Percentiles rank a stretch among this genome's conserved stretches.
These are phyloP conservation scores for Apodemia mormo DNA, from an alignment of 2,888 invertebrate genomes.

Conservation along the genomic window DNA sequence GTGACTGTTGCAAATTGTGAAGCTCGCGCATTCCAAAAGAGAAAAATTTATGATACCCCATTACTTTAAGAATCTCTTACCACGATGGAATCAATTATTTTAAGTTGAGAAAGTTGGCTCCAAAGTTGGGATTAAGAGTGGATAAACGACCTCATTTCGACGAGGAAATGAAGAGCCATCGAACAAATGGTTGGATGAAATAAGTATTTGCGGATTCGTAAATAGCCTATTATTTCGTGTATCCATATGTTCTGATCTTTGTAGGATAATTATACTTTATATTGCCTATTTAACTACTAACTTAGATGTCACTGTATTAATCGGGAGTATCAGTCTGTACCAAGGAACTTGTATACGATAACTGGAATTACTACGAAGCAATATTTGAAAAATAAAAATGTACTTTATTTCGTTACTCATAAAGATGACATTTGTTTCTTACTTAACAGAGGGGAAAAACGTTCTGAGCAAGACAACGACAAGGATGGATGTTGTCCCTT, in stretches of 20 bases:
- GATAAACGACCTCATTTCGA: constrained; percentile 62
- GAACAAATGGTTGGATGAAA: constrained; percentile 58
- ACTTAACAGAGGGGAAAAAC: no score
- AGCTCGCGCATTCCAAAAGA: background rate
- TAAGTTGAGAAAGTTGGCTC: constrained; percentile 27
- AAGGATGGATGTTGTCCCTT: no score
- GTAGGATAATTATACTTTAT: background rate
- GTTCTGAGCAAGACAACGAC: no score
- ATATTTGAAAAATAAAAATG: no score
- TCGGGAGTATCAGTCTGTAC: no score
- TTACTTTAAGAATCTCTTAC: constrained; percentile 23
- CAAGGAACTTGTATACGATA: no score
- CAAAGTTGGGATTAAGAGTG: constrained; percentile 22
- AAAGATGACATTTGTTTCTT: no score
- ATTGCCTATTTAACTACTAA: background rate
- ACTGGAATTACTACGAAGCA: no score
- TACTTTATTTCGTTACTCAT: no score
- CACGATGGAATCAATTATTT: constrained; percentile 32
- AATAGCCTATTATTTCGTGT: background rate
- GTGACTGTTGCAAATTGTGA: no score
- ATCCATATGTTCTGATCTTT: background rate
- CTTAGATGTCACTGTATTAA: no score
- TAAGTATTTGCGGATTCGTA: background rate
- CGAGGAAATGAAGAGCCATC: constrained; percentile 65
- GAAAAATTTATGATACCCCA: background rate